A percentile compares a stretch with the other conserved stretches of the same genome.
Evolutionary conservation across 1,140 invertebrate genomes (phyloP).

Genomic region (Heterodera carotae): DNA sequence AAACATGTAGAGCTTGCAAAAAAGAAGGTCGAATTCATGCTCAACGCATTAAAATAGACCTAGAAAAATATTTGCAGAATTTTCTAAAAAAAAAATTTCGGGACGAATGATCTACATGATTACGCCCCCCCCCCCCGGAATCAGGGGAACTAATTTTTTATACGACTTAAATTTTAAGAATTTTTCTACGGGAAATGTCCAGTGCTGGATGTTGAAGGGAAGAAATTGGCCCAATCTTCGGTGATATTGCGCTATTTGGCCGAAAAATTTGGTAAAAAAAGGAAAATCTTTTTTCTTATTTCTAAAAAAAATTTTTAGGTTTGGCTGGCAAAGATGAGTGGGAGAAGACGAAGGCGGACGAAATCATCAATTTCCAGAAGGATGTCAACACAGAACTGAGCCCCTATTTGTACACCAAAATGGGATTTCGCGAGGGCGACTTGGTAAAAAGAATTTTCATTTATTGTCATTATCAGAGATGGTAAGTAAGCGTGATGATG

Average conservation of each 20-base stretch:
- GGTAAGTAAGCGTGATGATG: too few species aligned
- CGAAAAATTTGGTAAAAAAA: conserved; percentile 51
- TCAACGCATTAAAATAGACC: too few species aligned
- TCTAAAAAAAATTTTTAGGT: conserved; percentile 1
- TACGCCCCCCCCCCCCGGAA: too few species aligned
- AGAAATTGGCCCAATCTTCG: conserved; percentile 48
- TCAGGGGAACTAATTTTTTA: neutral
- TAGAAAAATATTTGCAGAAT: too few species aligned
- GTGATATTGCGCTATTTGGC: conserved; percentile 61
- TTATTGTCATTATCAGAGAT: neutral
- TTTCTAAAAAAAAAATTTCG: too few species aligned
- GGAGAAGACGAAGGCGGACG: conserved; percentile 43
- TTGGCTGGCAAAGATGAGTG: conserved; percentile 40
- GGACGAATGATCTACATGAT: too few species aligned
- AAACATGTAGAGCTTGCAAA: too few species aligned
- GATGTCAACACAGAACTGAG: conserved; percentile 21
- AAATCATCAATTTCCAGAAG: conserved; percentile 34
- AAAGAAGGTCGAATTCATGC: too few species aligned
- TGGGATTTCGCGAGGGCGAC: conserved; percentile 25
- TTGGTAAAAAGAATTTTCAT: conserved; percentile 18
- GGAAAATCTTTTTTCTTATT: neutral
- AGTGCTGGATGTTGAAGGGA: conserved; percentile 63
- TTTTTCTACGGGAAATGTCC: conserved; percentile 60
- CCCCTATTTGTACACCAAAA: conserved; percentile 18
- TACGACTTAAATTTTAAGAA: conserved; percentile 36